phyloP scores from a whole-genome alignment of 2,888 invertebrate genomes.

The Stramonita haemastoma region DNA sequence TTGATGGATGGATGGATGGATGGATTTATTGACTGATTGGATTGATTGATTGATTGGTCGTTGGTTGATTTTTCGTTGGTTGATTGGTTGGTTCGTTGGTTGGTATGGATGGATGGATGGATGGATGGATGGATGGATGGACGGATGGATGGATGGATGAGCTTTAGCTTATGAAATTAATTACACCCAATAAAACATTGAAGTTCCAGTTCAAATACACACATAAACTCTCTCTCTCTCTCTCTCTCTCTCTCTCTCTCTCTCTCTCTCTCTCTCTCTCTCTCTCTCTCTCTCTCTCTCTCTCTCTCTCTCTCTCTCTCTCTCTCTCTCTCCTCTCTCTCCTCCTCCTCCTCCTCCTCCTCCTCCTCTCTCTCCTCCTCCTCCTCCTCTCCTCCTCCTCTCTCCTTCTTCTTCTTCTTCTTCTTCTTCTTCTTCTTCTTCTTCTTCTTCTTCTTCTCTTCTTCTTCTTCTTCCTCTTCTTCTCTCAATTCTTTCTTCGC shows the following conservation, averaged over 20 bases:
- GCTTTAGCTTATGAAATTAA: too few species aligned
- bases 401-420: not conserved
- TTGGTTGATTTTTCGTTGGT: too few species aligned
- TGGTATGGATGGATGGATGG: too few species aligned
- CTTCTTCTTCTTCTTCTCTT: not conserved
- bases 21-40: too few species aligned
- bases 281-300: not conserved
- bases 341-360: not conserved
- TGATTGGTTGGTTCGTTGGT: too few species aligned
- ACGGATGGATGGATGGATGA: too few species aligned
- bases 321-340: not conserved
- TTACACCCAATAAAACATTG: too few species aligned
- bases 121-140: too few species aligned
- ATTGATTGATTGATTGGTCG: too few species aligned
- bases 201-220: too few species aligned
- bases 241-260: not conserved
- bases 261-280: not conserved
- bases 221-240: too few species aligned
- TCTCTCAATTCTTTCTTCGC: not conserved
- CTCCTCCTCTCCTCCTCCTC: not conserved
- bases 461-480: not conserved
- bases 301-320: not conserved
- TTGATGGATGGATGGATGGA: too few species aligned
- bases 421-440: not conserved
- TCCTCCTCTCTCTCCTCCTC: not conserved